Evolutionary conservation across 2,797 vertebrate genomes (phyloP).

Genomic region (Neomorphus geoffroyi): DNA sequence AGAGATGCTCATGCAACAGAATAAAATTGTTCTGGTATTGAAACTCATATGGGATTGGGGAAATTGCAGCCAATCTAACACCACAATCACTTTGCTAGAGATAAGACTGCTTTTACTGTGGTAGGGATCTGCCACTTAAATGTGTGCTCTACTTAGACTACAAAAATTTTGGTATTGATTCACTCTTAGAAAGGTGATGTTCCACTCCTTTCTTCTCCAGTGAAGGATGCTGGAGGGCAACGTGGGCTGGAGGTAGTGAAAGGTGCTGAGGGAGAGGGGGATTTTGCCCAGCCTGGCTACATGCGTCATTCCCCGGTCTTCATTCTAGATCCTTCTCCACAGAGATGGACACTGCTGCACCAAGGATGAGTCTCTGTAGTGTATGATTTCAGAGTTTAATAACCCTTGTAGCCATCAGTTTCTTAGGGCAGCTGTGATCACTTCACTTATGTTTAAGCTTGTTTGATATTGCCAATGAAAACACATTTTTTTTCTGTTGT

Average conservation of each 20-base stretch:
- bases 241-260: no score
- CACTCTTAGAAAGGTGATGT: accelerated
- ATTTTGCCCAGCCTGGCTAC: background rate
- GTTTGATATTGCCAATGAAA: no score
- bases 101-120: background rate
- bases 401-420: background rate
- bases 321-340: accelerated
- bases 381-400: accelerated
- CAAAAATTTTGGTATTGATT: background rate
- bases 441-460: background rate
- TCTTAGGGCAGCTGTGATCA: background rate
- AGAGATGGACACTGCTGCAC: background rate
- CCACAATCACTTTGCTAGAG: background rate
- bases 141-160: accelerated
- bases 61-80: background rate
- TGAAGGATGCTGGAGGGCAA: no score
- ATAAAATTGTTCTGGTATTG: background rate
- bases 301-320: accelerated
- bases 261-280: background rate
- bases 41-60: accelerated
- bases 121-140: background rate
- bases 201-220: accelerated
- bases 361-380: accelerated
- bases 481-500: background rate
- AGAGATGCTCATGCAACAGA: background rate